These are phyloP conservation scores for Lacanobia oleracea DNA, from an alignment of 2,888 invertebrate species.

Conservation along the genomic window DNA sequence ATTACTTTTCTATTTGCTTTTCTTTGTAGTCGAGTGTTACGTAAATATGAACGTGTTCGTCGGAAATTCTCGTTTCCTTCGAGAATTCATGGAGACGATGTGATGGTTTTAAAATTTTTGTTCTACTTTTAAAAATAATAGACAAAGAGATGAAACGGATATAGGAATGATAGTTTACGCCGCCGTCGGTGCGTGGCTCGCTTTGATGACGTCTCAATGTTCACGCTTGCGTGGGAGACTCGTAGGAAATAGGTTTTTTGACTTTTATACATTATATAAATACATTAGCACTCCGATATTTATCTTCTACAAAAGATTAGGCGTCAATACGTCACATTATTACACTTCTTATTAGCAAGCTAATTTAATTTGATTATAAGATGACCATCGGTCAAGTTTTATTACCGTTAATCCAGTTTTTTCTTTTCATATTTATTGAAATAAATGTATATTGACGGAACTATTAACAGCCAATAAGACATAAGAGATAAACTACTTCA, in stretches of 20 bases:
- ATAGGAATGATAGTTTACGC: slow-evolving; percentile 47
- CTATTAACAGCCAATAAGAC: slow-evolving; percentile 62
- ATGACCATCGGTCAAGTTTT: slow-evolving; percentile 54
- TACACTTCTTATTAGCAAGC: slow-evolving; percentile 54
- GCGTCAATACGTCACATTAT: slow-evolving; percentile 57
- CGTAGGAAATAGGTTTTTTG: slow-evolving; percentile 48
- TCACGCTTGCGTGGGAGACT: slow-evolving; percentile 48
- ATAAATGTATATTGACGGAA: slow-evolving; percentile 62
- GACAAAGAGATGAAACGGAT: slow-evolving; percentile 62
- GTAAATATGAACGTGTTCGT: slow-evolving; percentile 88
- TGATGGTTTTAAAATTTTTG: slow-evolving; percentile 67
- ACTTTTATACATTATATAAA: slow-evolving; percentile 54
- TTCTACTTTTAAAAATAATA: slow-evolving; percentile 63
- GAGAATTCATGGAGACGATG: slow-evolving; percentile 80
- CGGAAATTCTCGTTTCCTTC: slow-evolving; percentile 87
- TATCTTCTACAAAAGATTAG: slow-evolving; percentile 56
- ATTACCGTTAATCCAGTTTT: slow-evolving; percentile 63
- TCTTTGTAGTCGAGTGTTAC: slow-evolving; percentile 90
- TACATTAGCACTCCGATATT: slow-evolving; percentile 60
- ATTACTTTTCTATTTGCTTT: slow-evolving; percentile 89
- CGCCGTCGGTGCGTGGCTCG: slow-evolving; percentile 15
- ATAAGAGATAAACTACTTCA: slow-evolving; percentile 59
- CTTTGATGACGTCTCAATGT: slow-evolving; percentile 53
- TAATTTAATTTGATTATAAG: slow-evolving; percentile 57
- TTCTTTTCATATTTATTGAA: slow-evolving; percentile 55